Conservation (phyloP, 2,888 invertebrate species). For the Mythimna impura region DNA sequence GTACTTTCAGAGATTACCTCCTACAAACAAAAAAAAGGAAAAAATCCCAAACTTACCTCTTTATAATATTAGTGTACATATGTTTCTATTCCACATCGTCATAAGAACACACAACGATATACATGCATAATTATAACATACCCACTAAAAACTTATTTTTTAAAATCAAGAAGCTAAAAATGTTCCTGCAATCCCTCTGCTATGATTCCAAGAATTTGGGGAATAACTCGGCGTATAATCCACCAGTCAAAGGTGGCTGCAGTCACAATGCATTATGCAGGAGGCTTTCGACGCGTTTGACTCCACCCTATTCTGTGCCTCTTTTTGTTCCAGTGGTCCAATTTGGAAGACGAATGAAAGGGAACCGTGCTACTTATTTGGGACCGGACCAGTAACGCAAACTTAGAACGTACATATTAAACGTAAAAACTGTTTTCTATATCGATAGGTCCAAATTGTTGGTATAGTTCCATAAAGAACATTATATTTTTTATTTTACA, state of each 20-base stretch:
- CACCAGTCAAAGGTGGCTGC: conserved; percentile 78
- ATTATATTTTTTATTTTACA: too few relatives aligned
- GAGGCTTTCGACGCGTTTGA: conserved; percentile 80
- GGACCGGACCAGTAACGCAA: background rate
- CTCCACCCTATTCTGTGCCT: conserved; percentile 61
- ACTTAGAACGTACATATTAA: background rate
- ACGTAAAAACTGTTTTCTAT: background rate
- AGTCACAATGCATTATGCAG: conserved; percentile 84
- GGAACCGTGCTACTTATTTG: background rate
- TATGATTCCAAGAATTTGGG: conserved; percentile 64
- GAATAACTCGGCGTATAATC: conserved; percentile 79
- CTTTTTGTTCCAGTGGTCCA: conserved; percentile 60
- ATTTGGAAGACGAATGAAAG: conserved; percentile 6
- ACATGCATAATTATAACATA: background rate
- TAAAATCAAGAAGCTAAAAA: background rate
- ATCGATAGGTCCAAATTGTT: background rate
- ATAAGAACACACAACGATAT: background rate
- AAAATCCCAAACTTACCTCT: too few relatives aligned
- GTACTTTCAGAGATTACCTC: too few relatives aligned
- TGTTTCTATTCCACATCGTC: background rate
- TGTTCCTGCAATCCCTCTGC: background rate
- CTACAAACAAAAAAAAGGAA: too few relatives aligned
- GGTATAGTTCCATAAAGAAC: background rate
- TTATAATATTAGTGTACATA: too few relatives aligned
- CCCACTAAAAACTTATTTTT: background rate